Evolutionary conservation across 1,140 invertebrate species (phyloP).

Genomic region (Polypedilum vanderplanki): DNA sequence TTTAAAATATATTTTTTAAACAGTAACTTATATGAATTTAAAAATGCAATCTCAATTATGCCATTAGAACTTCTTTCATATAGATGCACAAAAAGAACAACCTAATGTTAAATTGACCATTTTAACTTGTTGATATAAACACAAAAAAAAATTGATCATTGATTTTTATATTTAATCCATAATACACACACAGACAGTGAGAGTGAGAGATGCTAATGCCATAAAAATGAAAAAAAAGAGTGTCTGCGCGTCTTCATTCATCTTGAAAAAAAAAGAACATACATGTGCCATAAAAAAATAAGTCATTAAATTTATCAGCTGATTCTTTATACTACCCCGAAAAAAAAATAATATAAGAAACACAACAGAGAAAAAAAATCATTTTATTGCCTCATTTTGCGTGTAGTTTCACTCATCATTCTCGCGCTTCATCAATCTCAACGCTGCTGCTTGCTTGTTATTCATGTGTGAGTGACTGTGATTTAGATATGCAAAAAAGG

Average conservation of each 20-base stretch:
- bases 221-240: constrained; percentile 20
- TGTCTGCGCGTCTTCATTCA: constrained; percentile 14
- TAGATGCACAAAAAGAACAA: too few relatives aligned
- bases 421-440: neutral
- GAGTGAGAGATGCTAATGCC: constrained; percentile 15
- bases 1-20: too few relatives aligned
- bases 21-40: too few relatives aligned
- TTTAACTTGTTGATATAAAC: neutral
- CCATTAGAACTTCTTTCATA: too few relatives aligned
- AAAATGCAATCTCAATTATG: too few relatives aligned
- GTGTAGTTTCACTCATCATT: constrained; percentile 29
- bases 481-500: too few relatives aligned
- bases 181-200: neutral
- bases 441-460: too few relatives aligned
- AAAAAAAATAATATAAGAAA: neutral
- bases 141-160: constrained; percentile 18
- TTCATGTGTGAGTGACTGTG: too few relatives aligned
- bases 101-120: neutral
- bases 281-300: constrained; percentile 28
- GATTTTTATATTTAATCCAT: constrained; percentile 24
- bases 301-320: constrained; percentile 29
- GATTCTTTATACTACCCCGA: constrained; percentile 25
- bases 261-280: neutral
- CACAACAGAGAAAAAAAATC: neutral
- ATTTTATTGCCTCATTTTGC: constrained; percentile 27